Percentiles rank a stretch among this genome's conserved stretches.
These are phyloP conservation scores for Tipula confusa DNA, from an alignment of 2,888 invertebrate genomes.

Conservation along the genomic window DNA sequence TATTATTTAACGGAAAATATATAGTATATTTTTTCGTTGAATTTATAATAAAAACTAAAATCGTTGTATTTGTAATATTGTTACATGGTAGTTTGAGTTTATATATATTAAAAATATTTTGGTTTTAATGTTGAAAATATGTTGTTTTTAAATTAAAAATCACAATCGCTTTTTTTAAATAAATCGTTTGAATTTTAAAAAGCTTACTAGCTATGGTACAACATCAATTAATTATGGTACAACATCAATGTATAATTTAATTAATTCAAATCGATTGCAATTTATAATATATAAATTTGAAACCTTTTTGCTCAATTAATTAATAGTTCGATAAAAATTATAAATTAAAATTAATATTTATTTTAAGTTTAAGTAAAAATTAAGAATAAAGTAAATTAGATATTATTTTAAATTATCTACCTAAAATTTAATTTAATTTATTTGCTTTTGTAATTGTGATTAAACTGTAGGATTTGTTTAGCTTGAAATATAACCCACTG, in stretches of 20 bases:
- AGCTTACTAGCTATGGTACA: not conserved
- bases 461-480: too few species aligned
- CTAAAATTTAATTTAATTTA: not conserved
- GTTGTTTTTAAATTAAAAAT: not conserved
- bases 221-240: not conserved
- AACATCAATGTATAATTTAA: not conserved
- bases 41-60: not conserved
- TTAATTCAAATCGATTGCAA: not conserved
- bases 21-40: not conserved
- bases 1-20: not conserved
- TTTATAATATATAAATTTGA: not conserved
- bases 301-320: not conserved
- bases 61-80: conserved; percentile 6
- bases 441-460: too few species aligned
- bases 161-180: not conserved
- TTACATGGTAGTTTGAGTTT: not conserved
- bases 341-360: not conserved
- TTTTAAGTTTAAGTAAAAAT: not conserved
- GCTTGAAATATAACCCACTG: too few species aligned
- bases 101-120: not conserved
- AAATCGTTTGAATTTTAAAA: not conserved
- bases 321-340: not conserved
- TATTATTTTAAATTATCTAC: not conserved
- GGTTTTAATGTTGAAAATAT: not conserved
- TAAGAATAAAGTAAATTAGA: not conserved